Conservation (phyloP, 2,888 invertebrate genomes). For the Ephialtes manifestator region DNA sequence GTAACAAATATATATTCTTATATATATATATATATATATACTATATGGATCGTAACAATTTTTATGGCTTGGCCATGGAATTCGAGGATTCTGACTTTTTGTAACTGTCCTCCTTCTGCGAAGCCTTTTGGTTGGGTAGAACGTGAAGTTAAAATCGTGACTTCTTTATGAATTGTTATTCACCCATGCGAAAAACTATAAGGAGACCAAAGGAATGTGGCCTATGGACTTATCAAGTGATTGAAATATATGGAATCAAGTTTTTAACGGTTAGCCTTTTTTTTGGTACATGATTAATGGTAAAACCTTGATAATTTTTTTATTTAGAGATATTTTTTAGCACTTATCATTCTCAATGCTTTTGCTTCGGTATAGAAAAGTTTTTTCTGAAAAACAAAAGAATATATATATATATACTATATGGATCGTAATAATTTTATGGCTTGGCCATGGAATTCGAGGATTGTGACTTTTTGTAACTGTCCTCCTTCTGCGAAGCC, state of each 20-base stretch:
- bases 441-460: slow-evolving; percentile 67
- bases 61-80: slow-evolving; percentile 70
- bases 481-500: background rate
- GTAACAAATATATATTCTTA: no score
- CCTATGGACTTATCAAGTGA: background rate
- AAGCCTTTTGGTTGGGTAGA: background rate
- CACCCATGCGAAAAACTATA: background rate
- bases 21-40: no score
- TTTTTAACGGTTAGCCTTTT: no score
- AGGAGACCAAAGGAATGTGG: background rate
- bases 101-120: slow-evolving; percentile 14
- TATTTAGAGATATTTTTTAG: no score
- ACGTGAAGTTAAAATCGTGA: slow-evolving; percentile 40
- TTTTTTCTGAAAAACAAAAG: no score
- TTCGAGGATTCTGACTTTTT: slow-evolving; percentile 62
- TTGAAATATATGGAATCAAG: no score
- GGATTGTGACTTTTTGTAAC: slow-evolving; percentile 59
- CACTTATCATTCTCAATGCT: no score
- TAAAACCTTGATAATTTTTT: no score
- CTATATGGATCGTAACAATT: slow-evolving; percentile 65
- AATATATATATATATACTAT: background rate
- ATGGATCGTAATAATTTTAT: no score
- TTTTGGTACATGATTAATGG: no score
- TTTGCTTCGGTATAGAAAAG: no score
- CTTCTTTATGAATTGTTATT: slow-evolving; percentile 34